A percentile compares a stretch with the other conserved stretches of the same genome.
These are phyloP conservation scores for Muscicapa adusta DNA, from an alignment of 2,113 vertebrate species.

Conservation along the genomic window DNA sequence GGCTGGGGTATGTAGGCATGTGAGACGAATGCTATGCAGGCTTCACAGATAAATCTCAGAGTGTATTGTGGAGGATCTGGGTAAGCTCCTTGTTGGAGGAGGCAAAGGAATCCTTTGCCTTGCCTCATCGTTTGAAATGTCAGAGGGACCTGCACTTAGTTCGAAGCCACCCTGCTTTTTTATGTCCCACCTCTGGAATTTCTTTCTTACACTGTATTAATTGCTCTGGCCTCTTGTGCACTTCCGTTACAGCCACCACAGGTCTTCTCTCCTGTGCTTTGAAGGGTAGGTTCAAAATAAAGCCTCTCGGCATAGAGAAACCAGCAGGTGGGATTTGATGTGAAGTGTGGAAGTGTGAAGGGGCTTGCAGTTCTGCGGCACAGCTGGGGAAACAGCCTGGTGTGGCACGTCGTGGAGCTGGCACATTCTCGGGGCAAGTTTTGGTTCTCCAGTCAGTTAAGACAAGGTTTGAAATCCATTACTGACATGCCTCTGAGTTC, in stretches of 20 bases:
- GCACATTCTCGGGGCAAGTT: fast-evolving
- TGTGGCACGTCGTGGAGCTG: fast-evolving
- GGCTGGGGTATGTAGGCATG: background rate
- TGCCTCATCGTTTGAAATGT: background rate
- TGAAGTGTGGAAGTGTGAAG: background rate
- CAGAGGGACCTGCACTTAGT: background rate
- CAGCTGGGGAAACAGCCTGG: background rate
- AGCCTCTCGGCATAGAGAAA: background rate
- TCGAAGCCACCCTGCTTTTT: background rate
- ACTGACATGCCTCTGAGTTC: background rate
- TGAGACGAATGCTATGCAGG: background rate
- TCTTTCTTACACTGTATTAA: background rate
- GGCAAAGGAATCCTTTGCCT: background rate
- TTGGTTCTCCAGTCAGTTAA: background rate
- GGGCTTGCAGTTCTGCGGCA: background rate
- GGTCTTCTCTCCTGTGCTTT: background rate
- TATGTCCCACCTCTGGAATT: background rate
- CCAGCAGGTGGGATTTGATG: background rate
- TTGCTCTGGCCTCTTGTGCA: background rate
- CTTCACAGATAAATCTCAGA: background rate
- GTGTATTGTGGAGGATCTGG: background rate
- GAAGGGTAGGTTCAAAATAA: background rate
- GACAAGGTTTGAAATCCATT: background rate
- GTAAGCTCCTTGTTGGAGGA: background rate
- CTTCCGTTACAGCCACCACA: background rate